Base-by-base conservation (phyloP, 2,888 invertebrate species). In the Drosophila trichaetosa region DNA sequence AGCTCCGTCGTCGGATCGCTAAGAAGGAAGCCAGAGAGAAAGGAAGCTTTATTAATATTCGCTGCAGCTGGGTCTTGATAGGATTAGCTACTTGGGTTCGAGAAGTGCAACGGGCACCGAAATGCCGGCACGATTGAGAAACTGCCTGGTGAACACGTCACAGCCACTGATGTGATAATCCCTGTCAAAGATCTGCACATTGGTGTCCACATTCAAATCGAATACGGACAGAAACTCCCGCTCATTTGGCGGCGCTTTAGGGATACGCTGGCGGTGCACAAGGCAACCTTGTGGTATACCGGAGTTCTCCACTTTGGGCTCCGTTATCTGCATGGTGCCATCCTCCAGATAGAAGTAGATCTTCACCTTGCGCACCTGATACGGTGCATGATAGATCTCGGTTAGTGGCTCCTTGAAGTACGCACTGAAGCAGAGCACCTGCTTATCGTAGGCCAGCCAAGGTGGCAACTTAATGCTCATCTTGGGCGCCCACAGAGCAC, bases 271-370 rank as follows among this genome's bases (percentile, higher is more conserved):
- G 1, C 98, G 95, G 78, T 95, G 95, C 46, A 98, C 96, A 76
- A 98, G 92, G 27, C 96, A 93, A 11, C 98, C 98, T 95, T 98
- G 98, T 40, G 96, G 95, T 80, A 97, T 94, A 6, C 98, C 98
- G 84, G 97, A 97, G 91, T 98, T 98, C 61, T 95, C 95, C 11
- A 96, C 95, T 88, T 95, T 95, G 0, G 97, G 97, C 91, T 98
- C 98, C 1, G 62, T 94, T 92, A 98, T 96, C 94, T 98, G 97
- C 80, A 98, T 96, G 1, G 98, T 98, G 21, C 97, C 98, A 93
- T 99, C 98, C 93, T 98, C 98, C 51, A 98, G 94, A 88, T 96
- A 98, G 91, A 97, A 98, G 80, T 95, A 96, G 64, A 98, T 96
- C 80, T 96, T 96, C 5, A 98, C 97, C 86, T 96, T 95, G 29